phyloP scores from a whole-genome alignment of 2,888 invertebrate species.

The Amiota communis region DNA sequence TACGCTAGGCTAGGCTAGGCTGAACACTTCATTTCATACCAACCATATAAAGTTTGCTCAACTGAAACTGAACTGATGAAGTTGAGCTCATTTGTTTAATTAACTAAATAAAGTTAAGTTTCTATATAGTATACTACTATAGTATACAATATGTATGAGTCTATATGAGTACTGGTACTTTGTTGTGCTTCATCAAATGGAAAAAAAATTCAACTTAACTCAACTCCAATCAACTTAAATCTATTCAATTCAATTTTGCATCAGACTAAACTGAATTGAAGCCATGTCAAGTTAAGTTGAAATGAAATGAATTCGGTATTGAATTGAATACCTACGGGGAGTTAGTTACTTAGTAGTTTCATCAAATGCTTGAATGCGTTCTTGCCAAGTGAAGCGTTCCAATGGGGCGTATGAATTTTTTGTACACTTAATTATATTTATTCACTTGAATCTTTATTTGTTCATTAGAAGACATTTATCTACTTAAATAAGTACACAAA shows the following conservation, averaged over 20 bases:
- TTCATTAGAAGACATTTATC: too few species aligned
- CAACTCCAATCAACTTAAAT: neutral
- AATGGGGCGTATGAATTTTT: constrained; percentile 2
- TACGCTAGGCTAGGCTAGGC: too few species aligned
- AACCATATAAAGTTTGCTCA: neutral
- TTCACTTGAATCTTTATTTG: too few species aligned
- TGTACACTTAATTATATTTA: too few species aligned
- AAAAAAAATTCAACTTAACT: constrained; percentile 5
- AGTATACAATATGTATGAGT: neutral
- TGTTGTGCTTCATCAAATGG: too few species aligned
- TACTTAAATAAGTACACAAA: too few species aligned
- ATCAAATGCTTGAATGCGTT: constrained; percentile 13
- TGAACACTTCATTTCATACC: too few species aligned
- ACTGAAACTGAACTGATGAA: neutral
- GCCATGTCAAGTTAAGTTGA: neutral
- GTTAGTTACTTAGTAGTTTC: too few species aligned
- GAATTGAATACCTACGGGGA: neutral
- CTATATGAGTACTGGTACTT: too few species aligned
- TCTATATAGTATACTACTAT: too few species aligned
- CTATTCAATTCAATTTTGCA: too few species aligned
- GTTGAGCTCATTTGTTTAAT: constrained; percentile 29
- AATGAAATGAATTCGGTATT: constrained; percentile 6
- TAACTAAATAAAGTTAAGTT: constrained; percentile 13
- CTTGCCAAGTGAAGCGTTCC: neutral
- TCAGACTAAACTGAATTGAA: too few species aligned